phyloP scores from a whole-genome alignment of 2,888 invertebrate species.

The Agrenia bidenticulata region DNA sequence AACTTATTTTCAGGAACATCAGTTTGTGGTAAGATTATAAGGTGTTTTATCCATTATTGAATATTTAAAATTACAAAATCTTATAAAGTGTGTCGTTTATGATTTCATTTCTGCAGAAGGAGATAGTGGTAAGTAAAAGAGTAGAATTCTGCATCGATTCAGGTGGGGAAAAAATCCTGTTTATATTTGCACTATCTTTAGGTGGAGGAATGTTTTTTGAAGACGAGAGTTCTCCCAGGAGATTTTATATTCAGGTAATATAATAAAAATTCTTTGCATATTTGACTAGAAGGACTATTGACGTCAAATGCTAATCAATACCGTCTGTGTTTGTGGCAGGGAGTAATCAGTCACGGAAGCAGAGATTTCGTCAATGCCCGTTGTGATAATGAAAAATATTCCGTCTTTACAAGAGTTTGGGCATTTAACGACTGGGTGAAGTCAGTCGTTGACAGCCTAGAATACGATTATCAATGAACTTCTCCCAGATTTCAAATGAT shows the following conservation, averaged over 20 bases:
- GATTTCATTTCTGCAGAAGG: conserved; percentile 7
- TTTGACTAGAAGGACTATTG: too few species aligned
- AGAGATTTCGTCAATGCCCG: conserved; percentile 23
- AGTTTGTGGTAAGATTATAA: conserved; percentile 16
- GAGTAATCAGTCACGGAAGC: conserved; percentile 43
- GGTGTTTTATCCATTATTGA: too few species aligned
- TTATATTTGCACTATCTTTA: too few species aligned
- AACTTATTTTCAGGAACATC: conserved; percentile 17
- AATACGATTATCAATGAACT: conserved; percentile 20
- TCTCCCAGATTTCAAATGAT: too few species aligned
- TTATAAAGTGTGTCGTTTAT: too few species aligned
- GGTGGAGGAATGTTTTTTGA: conserved; percentile 41
- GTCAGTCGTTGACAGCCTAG: conserved; percentile 20
- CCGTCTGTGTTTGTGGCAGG: too few species aligned
- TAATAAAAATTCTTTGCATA: too few species aligned
- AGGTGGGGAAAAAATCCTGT: too few species aligned
- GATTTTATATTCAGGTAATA: conserved; percentile 34
- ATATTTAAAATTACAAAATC: too few species aligned
- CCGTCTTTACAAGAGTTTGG: conserved; percentile 40
- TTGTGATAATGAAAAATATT: conserved; percentile 39
- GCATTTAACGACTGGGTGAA: conserved; percentile 41
- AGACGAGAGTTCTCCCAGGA: conserved; percentile 31
- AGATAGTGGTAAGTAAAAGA: conserved; percentile 23
- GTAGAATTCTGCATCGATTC: too few species aligned
- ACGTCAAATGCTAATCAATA: too few species aligned